Evolutionary conservation across 2,888 invertebrate species (phyloP).

Genomic region (Polietes domitor): DNA sequence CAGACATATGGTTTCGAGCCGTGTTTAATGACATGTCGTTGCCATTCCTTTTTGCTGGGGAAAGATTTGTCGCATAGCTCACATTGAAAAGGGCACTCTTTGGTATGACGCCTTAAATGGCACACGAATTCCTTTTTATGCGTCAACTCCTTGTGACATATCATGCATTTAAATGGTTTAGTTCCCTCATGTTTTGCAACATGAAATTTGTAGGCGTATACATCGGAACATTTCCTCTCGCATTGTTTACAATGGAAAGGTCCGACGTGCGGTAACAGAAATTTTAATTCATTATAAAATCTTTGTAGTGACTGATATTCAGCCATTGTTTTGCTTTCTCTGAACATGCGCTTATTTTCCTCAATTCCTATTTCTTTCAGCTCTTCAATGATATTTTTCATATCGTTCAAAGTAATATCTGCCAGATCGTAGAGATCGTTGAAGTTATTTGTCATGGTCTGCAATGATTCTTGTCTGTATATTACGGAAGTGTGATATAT

Average conservation of each 20-base stretch:
- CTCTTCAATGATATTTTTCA: constrained; percentile 57
- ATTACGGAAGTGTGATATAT: constrained; percentile 59
- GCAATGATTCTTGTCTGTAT: constrained; percentile 51
- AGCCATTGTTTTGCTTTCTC: neutral
- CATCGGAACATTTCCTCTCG: constrained; percentile 42
- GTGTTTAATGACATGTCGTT: constrained; percentile 60
- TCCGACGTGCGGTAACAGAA: constrained; percentile 57
- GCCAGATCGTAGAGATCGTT: constrained; percentile 17
- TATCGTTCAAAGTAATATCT: constrained; percentile 33
- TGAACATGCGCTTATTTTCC: constrained; percentile 43
- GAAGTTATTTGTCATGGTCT: constrained; percentile 24
- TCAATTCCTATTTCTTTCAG: constrained; percentile 51
- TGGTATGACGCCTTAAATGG: constrained; percentile 60
- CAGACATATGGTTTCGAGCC: constrained; percentile 62
- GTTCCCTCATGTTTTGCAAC: constrained; percentile 55
- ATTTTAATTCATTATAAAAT: constrained; percentile 51
- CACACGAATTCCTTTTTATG: constrained; percentile 62
- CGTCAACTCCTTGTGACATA: constrained; percentile 52
- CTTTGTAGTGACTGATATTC: constrained; percentile 33
- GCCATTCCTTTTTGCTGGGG: constrained; percentile 61
- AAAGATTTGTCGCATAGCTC: constrained; percentile 56
- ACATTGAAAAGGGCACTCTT: constrained; percentile 61
- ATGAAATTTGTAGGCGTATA: constrained; percentile 61
- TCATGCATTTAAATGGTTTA: constrained; percentile 62
- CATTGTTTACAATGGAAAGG: constrained; percentile 57